A percentile compares a stretch with the other conserved stretches of the same genome.
phyloP scores from a whole-genome alignment of 1,140 invertebrate species.

The Zaprionus vittiger region DNA sequence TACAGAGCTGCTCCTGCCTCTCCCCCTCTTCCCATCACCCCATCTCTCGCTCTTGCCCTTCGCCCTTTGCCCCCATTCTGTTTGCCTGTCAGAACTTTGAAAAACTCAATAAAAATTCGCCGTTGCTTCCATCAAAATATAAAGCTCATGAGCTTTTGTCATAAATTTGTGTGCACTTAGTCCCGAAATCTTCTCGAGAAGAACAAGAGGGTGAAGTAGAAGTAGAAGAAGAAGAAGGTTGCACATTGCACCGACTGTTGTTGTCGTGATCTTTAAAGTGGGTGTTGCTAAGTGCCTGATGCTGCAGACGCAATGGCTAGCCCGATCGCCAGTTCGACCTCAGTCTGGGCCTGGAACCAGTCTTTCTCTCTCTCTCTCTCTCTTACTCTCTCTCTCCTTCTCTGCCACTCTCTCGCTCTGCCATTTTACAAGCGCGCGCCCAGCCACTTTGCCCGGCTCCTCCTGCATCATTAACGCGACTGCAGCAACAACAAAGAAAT shows the following conservation, averaged over 20 bases:
- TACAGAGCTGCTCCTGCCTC: background rate
- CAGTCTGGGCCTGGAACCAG: slow-evolving; percentile 16
- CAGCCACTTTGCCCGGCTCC: slow-evolving; percentile 28
- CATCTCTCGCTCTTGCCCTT: background rate
- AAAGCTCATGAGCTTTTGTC: slow-evolving; percentile 60
- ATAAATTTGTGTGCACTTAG: slow-evolving; percentile 56
- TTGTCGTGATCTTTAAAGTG: slow-evolving; percentile 78
- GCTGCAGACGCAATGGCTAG: slow-evolving; percentile 77
- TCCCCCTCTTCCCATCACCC: background rate
- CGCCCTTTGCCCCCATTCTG: slow-evolving; percentile 32
- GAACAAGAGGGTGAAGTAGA: background rate
- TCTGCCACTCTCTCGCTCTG: slow-evolving; percentile 30
- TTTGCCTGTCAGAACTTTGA: slow-evolving; percentile 67
- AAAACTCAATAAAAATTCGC: slow-evolving; percentile 70
- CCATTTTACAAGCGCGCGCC: slow-evolving; percentile 70
- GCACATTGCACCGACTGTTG: slow-evolving; percentile 39
- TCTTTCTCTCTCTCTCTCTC: slow-evolving; percentile 1
- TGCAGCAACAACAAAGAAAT: slow-evolving; percentile 63
- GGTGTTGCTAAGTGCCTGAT: slow-evolving; percentile 79
- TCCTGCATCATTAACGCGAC: slow-evolving; percentile 74
- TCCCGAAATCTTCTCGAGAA: slow-evolving; percentile 11
- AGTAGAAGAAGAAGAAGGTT: background rate
- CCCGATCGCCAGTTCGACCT: slow-evolving; percentile 10
- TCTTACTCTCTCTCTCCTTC: background rate
- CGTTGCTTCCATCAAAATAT: slow-evolving; percentile 31